Base-by-base conservation (phyloP, 64 coral and sea anemone species). In the Actinia tenebrosa region DNA sequence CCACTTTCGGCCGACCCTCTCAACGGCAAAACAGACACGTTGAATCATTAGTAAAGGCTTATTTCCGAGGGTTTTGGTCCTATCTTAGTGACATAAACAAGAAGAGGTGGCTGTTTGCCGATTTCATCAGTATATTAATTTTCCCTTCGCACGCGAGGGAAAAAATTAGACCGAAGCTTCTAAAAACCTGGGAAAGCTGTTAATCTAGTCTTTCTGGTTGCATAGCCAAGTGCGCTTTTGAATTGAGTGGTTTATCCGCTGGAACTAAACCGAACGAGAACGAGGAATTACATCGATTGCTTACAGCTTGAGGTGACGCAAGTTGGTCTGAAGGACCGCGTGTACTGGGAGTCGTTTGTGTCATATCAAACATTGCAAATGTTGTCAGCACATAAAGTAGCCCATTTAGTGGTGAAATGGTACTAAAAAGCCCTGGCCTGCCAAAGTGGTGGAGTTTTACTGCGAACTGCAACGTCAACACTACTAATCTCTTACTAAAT, bases 351-450 rank as follows among this genome's bases (percentile, higher is more conserved):
- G 3, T 75, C 69, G 27, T 75, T 75, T 30, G 69, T 75, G 69
- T 75, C 69, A 43, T 14, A 30, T 75, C 69, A 75, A 30, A 75
- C 22, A 10, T 3, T 75, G 69, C 3, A 75, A 75, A 75, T 75
- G 69, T 75, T 75, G 69, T 75, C 69, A 75, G 69, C 69, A 42
- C 69, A 30, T 75, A 75, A 42, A 42, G 69, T 75, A 75, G 20
- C 69, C 69, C 69, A 26, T 75, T 75, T 75, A 75, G 25, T 26
- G 69, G 69, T 75, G 69, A 75, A 42, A 75, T 75, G 69, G 69
- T 75, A 75, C 25, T 30, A 75, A 75, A 75, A 3, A 26, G 11
- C n/a, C 1, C 25, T 75, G 10, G 2, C 69, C 64, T 9, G 64
- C 22, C 19, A 69, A 75, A 10, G n/a, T 6, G 69, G 10, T 27